These are phyloP conservation scores for Unio delphinus DNA, from an alignment of 2,888 invertebrate genomes.

Conservation along the genomic window DNA sequence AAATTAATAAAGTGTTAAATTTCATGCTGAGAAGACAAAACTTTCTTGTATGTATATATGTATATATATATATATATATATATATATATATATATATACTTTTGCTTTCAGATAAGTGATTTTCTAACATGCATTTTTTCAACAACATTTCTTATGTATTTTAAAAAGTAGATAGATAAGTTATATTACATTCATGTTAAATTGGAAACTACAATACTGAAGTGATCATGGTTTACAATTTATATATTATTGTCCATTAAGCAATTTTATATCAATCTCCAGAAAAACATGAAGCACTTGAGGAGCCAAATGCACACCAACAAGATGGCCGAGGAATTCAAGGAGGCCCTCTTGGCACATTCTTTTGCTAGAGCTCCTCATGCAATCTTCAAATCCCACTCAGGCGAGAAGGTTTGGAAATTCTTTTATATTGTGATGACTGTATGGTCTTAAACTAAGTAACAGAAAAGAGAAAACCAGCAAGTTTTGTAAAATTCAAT, in stretches of 20 bases:
- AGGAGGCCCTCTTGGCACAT: conserved; percentile 62
- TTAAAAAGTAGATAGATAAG: background rate
- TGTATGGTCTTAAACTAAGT: no score
- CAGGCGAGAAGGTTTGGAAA: conserved; percentile 53
- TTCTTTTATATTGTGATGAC: no score
- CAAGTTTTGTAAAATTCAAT: no score
- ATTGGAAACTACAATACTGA: no score
- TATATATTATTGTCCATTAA: background rate
- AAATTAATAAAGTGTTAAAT: no score
- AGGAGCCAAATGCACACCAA: conserved; percentile 54
- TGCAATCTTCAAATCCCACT: conserved; percentile 58
- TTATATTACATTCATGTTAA: background rate
- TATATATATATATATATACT: no score
- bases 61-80: no score
- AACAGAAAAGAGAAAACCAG: no score
- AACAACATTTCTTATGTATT: background rate
- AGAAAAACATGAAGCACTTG: conserved; percentile 60
- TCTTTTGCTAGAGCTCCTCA: conserved; percentile 51
- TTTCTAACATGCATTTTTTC: no score
- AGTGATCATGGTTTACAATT: background rate
- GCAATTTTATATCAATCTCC: conserved; percentile 9
- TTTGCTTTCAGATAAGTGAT: no score
- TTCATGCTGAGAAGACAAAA: no score
- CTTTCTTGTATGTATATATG: no score
- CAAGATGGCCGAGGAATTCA: conserved; percentile 60